A percentile compares a stretch with the other conserved stretches of the same genome.
Evolutionary conservation across 2,888 invertebrate genomes (phyloP).

Genomic region (Argyra leucocephala): DNA sequence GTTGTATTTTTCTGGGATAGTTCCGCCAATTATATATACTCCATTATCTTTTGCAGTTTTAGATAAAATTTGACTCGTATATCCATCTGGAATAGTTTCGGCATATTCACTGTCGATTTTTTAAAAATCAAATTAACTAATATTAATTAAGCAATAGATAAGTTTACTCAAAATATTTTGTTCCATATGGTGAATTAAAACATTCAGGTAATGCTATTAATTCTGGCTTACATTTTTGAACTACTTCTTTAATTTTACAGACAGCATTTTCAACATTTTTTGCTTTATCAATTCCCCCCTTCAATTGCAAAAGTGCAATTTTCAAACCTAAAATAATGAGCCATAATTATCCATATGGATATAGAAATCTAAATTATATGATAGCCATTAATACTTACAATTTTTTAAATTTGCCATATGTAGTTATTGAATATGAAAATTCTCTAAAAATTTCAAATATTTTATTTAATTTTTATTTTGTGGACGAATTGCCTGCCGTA

Average conservation of each 20-base stretch:
- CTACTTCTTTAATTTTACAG: constrained; percentile 59
- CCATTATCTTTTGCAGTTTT: constrained; percentile 63
- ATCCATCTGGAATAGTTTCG: constrained; percentile 70
- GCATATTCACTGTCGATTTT: constrained; percentile 57
- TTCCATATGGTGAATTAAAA: constrained; percentile 91
- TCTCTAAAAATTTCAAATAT: too few relatives aligned
- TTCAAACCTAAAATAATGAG: constrained; percentile 49
- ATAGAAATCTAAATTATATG: too few relatives aligned
- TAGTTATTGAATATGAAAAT: too few relatives aligned
- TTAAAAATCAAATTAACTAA: background rate
- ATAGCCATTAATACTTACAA: too few relatives aligned
- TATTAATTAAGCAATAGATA: background rate
- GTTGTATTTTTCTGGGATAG: constrained; percentile 67
- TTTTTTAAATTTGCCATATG: too few relatives aligned
- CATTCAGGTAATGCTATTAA: constrained; percentile 73
- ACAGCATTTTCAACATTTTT: constrained; percentile 67
- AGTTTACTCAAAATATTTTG: constrained; percentile 56
- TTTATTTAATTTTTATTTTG: too few relatives aligned
- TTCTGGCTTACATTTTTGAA: constrained; percentile 52
- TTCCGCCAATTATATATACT: constrained; percentile 79
- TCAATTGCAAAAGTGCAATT: constrained; percentile 74
- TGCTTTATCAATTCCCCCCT: constrained; percentile 63
- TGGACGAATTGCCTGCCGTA: too few relatives aligned
- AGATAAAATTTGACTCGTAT: constrained; percentile 62
- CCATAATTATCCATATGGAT: too few relatives aligned